A percentile compares a stretch with the other conserved stretches of the same genome.
phyloP scores from a whole-genome alignment of 2,113 vertebrate species.

The Narcine bancroftii region DNA sequence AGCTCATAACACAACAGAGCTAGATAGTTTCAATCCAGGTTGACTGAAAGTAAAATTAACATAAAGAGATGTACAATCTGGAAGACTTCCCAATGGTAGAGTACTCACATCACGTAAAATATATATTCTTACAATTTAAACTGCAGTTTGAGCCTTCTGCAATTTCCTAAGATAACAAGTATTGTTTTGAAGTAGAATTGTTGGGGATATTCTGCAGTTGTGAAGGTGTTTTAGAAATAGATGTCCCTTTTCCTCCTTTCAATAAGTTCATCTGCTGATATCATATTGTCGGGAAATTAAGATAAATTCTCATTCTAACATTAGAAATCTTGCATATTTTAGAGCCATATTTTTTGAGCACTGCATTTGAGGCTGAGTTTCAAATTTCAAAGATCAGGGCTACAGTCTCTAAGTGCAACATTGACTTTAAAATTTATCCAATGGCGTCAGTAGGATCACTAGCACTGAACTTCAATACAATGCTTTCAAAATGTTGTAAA shows the following conservation, averaged over 20 bases:
- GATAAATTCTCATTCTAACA: neutral
- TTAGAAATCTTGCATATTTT: neutral
- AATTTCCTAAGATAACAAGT: neutral
- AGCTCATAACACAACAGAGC: constrained; percentile 45
- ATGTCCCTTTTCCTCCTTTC: neutral
- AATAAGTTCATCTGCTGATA: neutral
- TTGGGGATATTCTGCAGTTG: neutral
- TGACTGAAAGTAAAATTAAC: neutral
- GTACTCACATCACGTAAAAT: neutral
- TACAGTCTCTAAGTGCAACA: neutral
- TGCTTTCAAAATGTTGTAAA: neutral
- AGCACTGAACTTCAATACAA: neutral
- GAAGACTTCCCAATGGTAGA: neutral
- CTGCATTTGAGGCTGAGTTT: neutral
- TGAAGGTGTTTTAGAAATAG: neutral
- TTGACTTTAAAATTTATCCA: neutral
- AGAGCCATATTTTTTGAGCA: neutral
- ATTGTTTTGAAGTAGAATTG: neutral
- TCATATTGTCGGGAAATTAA: neutral
- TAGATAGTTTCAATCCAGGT: neutral
- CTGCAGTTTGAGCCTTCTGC: neutral
- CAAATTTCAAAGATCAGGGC: neutral
- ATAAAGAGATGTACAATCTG: neutral
- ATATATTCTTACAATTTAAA: neutral
- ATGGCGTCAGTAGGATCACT: neutral